A percentile compares a stretch with the other conserved stretches of the same genome.
These are phyloP conservation scores for Lasioglossum albipes DNA, from an alignment of 1,140 invertebrate species.

Conservation along the genomic window DNA sequence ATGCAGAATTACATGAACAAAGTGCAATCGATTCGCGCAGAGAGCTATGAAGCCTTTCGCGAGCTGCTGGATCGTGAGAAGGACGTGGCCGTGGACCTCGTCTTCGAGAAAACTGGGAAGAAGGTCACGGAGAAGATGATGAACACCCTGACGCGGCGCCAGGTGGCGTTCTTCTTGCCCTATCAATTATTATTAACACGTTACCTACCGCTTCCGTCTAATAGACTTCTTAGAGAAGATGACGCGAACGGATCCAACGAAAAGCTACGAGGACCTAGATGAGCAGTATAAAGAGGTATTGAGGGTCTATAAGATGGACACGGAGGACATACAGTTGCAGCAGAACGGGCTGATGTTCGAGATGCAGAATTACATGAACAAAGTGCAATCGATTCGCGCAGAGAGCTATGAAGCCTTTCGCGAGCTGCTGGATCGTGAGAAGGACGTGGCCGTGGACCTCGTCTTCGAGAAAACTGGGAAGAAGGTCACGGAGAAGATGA, in stretches of 20 bases:
- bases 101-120: slow-evolving; percentile 56
- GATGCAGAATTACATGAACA: slow-evolving; percentile 37
- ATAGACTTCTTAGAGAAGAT: slow-evolving; percentile 32
- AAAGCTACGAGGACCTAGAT: slow-evolving; percentile 48
- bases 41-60: slow-evolving; percentile 42
- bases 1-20: slow-evolving; percentile 40
- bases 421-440: slow-evolving; percentile 48
- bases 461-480: slow-evolving; percentile 57
- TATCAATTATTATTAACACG: slow-evolving; percentile 2
- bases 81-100: slow-evolving; percentile 47
- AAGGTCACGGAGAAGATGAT: slow-evolving; percentile 55
- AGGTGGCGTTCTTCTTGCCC: slow-evolving; percentile 43
- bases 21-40: slow-evolving; percentile 5
- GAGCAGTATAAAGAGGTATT: slow-evolving; percentile 55
- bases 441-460: slow-evolving; percentile 47
- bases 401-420: slow-evolving; percentile 34
- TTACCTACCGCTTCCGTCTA: neutral
- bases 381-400: slow-evolving; percentile 1
- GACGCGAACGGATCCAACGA: slow-evolving; percentile 27
- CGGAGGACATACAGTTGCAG: slow-evolving; percentile 43
- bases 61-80: slow-evolving; percentile 47
- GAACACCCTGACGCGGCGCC: slow-evolving; percentile 53
- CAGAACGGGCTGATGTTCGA: slow-evolving; percentile 42
- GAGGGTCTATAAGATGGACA: slow-evolving; percentile 50
- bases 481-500: slow-evolving; percentile 52